A percentile compares a stretch with the other conserved stretches of the same genome.
phyloP scores from a whole-genome alignment of 2,113 vertebrate species.

The Larimichthys crocea region DNA sequence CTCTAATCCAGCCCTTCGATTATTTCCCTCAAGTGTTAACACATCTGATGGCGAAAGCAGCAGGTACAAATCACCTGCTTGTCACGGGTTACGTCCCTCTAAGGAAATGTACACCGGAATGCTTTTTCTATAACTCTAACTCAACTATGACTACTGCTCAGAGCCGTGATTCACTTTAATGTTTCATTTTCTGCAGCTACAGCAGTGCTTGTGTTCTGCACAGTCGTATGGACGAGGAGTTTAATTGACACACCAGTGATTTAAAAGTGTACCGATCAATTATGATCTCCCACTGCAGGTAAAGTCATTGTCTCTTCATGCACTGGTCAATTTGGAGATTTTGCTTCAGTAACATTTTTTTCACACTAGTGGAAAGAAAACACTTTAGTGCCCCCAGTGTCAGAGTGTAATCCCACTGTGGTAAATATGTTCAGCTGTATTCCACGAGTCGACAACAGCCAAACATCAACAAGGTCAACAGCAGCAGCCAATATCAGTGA shows the following conservation, averaged over 20 bases:
- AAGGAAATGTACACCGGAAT: constrained; percentile 29
- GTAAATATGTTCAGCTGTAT: too few species aligned
- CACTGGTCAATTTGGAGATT: too few species aligned
- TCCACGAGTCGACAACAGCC: too few species aligned
- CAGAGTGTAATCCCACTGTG: too few species aligned
- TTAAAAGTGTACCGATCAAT: background rate
- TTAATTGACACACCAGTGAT: background rate
- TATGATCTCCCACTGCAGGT: background rate
- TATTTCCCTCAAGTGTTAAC: constrained; percentile 43
- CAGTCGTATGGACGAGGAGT: constrained; percentile 5
- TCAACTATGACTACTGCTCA: background rate
- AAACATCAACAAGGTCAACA: too few species aligned
- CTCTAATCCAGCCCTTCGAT: constrained; percentile 24
- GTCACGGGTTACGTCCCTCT: constrained; percentile 26
- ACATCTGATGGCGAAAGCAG: constrained; percentile 17
- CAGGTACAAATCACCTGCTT: constrained; percentile 46
- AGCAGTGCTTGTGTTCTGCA: background rate
- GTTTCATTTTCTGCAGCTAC: constrained; percentile 17
- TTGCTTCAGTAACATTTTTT: too few species aligned
- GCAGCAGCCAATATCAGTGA: too few species aligned
- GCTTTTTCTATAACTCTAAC: background rate
- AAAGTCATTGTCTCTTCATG: background rate
- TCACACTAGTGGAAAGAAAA: too few species aligned
- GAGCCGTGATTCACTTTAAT: constrained; percentile 36
- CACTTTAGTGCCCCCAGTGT: too few species aligned